phyloP scores from a whole-genome alignment of 2,888 invertebrate genomes.

The Coelinius sp. region DNA sequence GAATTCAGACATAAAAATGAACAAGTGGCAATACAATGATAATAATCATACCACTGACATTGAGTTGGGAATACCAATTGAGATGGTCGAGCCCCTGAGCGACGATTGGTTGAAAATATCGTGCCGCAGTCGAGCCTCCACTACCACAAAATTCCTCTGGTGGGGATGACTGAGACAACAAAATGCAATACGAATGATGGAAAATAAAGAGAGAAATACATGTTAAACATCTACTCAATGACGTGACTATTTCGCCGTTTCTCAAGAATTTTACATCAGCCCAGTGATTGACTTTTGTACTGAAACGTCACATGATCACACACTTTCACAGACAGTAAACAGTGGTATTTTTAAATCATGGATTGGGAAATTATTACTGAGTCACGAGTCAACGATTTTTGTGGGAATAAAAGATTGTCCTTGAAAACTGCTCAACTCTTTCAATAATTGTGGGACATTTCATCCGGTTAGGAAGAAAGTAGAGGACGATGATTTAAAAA shows the following conservation, averaged over 20 bases:
- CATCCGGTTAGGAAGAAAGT: too few relatives aligned
- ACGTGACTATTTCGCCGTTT: constrained; percentile 5
- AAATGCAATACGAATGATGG: not conserved
- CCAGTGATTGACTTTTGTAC: not conserved
- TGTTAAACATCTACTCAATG: not conserved
- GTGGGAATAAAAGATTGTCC: too few relatives aligned
- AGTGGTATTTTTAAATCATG: not conserved
- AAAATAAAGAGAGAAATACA: not conserved
- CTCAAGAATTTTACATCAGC: constrained; percentile 8
- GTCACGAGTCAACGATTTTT: not conserved
- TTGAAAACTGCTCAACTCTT: too few relatives aligned
- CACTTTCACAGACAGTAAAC: not conserved
- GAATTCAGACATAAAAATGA: not conserved
- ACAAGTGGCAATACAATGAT: not conserved
- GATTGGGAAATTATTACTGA: not conserved
- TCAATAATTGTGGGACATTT: too few relatives aligned
- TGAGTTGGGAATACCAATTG: not conserved
- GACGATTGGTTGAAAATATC: not conserved
- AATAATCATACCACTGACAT: not conserved
- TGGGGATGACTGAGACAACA: not conserved
- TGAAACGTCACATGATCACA: not conserved
- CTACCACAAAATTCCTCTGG: not conserved
- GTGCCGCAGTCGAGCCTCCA: not conserved
- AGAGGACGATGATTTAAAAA: too few relatives aligned
- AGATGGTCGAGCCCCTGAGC: not conserved